Evolutionary conservation across 1,140 invertebrate genomes (phyloP), one percentile per base, ranked within the genome.

Genomic region (Pantala flavescens): DNA sequence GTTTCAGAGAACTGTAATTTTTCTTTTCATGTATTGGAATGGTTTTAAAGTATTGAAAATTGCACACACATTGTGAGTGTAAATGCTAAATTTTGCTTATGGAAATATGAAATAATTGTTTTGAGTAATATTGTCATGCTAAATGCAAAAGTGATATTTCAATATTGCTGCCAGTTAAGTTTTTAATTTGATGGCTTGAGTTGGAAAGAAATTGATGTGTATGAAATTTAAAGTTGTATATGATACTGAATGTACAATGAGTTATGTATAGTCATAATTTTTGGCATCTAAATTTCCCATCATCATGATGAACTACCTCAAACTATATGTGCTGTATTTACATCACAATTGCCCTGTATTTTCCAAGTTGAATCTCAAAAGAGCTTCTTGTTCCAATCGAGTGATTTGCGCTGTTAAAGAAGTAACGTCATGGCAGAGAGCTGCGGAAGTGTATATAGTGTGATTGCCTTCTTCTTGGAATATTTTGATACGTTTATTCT

Each of bases 401-500:
- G 28, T 36, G 28, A 36, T 36, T 36, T 36, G 28, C 28, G 28
- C 28, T 36, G 28, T 36, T 36, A 9, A 36, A 9, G 28, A 36
- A 36, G 28, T 36, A 36, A 36, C 28, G 9, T 36, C 28, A 36
- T 9, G 28, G 28, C 28, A 36, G 28, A 5, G n/a, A 63, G 16
- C 49, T 63, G 49, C 49, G 49, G 12, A 63, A 21, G n/a, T 63
- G 49, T 63, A 63, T 19, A 63, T 63, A 63, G 49, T 63, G 49
- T 63, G 49, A 63, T 63, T 63, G 49, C 49, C 49, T 63, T 63
- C 49, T 63, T 63, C n/a, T 16, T 63, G 49, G n/a, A 63, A 63
- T 63, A 63, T 63, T 63, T 63, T 63, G 49, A 63, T 63, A 63
- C n/a, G 49, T 63, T 63, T 63, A 63, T 63, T 63, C 49, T 7